These are phyloP conservation scores for Morelia viridis DNA, from an alignment of 2,797 vertebrate genomes.

Conservation along the genomic window DNA sequence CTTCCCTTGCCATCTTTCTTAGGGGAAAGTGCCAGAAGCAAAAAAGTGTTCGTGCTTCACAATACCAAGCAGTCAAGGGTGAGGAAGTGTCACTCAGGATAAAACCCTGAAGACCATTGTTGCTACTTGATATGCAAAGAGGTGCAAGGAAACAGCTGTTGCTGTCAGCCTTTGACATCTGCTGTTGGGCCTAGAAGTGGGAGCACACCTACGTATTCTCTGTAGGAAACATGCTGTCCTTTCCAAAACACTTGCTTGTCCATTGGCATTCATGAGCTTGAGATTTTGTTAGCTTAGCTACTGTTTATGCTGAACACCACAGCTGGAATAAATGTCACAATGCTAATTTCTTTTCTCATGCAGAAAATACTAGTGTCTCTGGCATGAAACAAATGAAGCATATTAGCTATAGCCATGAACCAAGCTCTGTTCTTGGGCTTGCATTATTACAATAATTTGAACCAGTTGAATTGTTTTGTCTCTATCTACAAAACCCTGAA, in stretches of 20 bases:
- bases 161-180: conserved; percentile 52
- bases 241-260: conserved; percentile 21
- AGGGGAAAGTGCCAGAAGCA: conserved; percentile 30
- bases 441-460: background rate
- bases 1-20: conserved; percentile 34
- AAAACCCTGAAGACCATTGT: conserved; percentile 31
- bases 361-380: background rate
- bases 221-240: conserved; percentile 23
- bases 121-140: conserved; percentile 55
- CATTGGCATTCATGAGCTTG: conserved; percentile 32
- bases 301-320: conserved; percentile 7
- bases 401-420: background rate
- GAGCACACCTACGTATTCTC: conserved; percentile 57
- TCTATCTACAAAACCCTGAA: background rate
- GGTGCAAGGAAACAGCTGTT: conserved; percentile 59
- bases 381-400: background rate
- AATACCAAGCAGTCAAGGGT: conserved; percentile 31
- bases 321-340: conserved; percentile 25
- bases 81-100: conserved; percentile 13
- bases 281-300: conserved; percentile 3
- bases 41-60: conserved; percentile 12
- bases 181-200: conserved; percentile 48
- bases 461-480: background rate
- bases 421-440: background rate
- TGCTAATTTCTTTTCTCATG: background rate